A percentile compares a stretch with the other conserved stretches of the same genome.
Evolutionary conservation across 2,888 invertebrate species (phyloP).

Genomic region (Zygogramma bicolorata): DNA sequence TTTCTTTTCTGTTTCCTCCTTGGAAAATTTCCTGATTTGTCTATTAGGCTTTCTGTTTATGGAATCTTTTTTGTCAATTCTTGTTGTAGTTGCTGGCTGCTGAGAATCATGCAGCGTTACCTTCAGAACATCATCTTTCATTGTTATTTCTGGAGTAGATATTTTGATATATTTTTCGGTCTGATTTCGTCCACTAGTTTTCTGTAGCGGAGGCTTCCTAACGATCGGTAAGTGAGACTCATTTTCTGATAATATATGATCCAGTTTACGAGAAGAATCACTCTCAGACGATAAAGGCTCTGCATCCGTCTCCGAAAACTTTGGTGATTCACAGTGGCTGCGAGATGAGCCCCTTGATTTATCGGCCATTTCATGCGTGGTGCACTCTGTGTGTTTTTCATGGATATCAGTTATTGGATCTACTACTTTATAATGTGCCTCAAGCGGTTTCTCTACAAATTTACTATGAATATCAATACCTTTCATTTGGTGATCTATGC

Average conservation of each 20-base stretch:
- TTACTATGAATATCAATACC: neutral
- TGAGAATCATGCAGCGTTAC: slow-evolving; percentile 57
- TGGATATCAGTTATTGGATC: neutral
- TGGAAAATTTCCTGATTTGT: slow-evolving; percentile 31
- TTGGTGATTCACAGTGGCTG: slow-evolving; percentile 53
- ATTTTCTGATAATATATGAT: slow-evolving; percentile 54
- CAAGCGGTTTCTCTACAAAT: neutral
- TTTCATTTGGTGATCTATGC: neutral
- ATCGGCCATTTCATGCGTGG: neutral
- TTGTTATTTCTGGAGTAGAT: slow-evolving; percentile 62
- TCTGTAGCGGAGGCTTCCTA: slow-evolving; percentile 43
- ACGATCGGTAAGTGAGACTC: slow-evolving; percentile 58
- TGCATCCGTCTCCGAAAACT: slow-evolving; percentile 59
- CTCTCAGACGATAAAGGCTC: slow-evolving; percentile 62
- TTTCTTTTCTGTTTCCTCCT: slow-evolving; percentile 27
- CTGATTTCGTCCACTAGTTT: neutral
- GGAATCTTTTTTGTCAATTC: slow-evolving; percentile 25
- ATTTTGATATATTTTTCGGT: slow-evolving; percentile 42
- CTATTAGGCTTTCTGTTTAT: slow-evolving; percentile 1
- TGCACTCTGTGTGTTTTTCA: neutral
- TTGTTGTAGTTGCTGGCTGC: slow-evolving; percentile 24
- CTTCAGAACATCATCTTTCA: slow-evolving; percentile 66
- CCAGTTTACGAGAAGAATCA: slow-evolving; percentile 57
- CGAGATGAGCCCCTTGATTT: slow-evolving; percentile 1
- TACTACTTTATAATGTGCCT: neutral